A percentile compares a stretch with the other conserved stretches of the same genome.
Evolutionary conservation across 2,888 invertebrate species (phyloP).

Genomic region (Sinotaia quadrata): DNA sequence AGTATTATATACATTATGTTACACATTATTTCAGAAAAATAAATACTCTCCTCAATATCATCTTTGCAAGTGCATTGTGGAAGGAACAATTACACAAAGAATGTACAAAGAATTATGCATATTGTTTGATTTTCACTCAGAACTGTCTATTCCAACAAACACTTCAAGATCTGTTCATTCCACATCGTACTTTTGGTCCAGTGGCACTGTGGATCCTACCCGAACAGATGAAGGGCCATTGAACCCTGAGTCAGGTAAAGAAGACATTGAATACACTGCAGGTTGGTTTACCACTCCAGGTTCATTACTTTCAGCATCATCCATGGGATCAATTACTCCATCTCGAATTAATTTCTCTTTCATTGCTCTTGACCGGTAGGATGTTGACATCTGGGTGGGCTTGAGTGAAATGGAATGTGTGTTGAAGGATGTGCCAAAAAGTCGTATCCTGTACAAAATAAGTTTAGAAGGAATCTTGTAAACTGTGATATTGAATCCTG

Average conservation of each 20-base stretch:
- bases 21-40: no score
- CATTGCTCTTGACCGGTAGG: slow-evolving; percentile 53
- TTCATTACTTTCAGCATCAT: slow-evolving; percentile 28
- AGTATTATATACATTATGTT: no score
- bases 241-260: slow-evolving; percentile 21
- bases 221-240: not conserved
- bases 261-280: slow-evolving; percentile 37
- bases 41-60: no score
- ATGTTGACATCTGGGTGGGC: slow-evolving; percentile 32
- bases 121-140: no score
- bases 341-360: slow-evolving; percentile 64
- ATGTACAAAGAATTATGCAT: no score
- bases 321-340: slow-evolving; percentile 44
- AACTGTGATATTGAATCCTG: no score
- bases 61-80: no score
- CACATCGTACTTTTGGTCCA: slow-evolving; percentile 32
- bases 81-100: no score
- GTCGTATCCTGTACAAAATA: slow-evolving; percentile 46
- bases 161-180: slow-evolving; percentile 10
- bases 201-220: slow-evolving; percentile 9
- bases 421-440: slow-evolving; percentile 50
- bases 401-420: slow-evolving; percentile 60
- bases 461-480: no score
- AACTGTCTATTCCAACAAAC: no score
- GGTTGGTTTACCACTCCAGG: slow-evolving; percentile 33